A percentile compares a stretch with the other conserved stretches of the same genome.
phyloP scores from a whole-genome alignment of 2,113 vertebrate genomes.

The Equus przewalskii region DNA sequence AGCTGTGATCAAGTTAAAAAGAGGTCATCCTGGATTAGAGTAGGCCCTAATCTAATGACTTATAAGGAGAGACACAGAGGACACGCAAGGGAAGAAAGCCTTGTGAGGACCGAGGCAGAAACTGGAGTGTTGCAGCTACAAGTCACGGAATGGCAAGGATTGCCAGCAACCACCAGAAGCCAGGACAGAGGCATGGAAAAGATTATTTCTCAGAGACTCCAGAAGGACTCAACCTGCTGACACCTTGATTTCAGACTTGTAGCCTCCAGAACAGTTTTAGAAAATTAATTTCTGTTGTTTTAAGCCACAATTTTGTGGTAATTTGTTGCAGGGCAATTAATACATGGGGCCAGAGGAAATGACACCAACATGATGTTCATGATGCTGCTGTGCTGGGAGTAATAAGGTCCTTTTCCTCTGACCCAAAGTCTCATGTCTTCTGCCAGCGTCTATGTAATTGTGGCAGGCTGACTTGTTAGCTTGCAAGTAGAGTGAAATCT shows the following conservation, averaged over 20 bases:
- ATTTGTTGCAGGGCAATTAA: background rate
- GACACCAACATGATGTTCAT: background rate
- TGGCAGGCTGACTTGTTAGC: background rate
- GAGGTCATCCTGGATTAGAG: background rate
- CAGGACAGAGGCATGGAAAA: background rate
- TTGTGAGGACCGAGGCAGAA: background rate
- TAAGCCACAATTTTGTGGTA: background rate
- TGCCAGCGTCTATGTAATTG: background rate
- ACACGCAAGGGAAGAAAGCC: background rate
- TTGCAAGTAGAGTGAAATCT: background rate
- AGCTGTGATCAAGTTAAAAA: background rate
- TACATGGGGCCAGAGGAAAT: background rate
- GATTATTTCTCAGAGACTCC: background rate
- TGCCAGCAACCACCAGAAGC: background rate
- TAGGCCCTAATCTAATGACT: background rate
- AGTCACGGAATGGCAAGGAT: background rate
- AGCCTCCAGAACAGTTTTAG: background rate
- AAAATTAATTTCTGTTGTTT: background rate
- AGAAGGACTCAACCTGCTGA: background rate
- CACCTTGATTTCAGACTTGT: background rate
- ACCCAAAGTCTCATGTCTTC: background rate
- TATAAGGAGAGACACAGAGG: background rate
- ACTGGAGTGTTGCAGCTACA: no score
- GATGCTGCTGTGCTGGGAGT: background rate
- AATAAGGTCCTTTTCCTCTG: background rate